These are phyloP conservation scores for Aldabrachelys gigantea DNA, from an alignment of 2,113 vertebrate genomes.

Conservation along the genomic window DNA sequence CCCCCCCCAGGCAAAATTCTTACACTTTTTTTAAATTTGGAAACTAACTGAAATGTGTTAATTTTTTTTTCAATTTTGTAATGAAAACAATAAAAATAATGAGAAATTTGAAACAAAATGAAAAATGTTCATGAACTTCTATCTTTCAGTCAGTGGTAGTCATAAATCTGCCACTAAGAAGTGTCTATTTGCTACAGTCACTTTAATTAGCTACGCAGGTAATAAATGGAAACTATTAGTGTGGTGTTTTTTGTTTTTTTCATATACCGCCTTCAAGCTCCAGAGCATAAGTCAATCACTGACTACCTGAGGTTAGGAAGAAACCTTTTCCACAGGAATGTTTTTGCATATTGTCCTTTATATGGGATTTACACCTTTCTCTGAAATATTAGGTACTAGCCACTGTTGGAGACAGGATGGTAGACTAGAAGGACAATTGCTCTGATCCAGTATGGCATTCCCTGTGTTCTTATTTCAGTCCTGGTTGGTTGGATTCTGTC, in stretches of 20 bases:
- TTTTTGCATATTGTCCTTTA: neutral
- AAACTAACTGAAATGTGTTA: neutral
- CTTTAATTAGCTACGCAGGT: neutral
- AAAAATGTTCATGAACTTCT: no score
- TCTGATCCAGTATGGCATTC: neutral
- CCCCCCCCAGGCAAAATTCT: neutral
- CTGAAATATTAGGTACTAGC: neutral
- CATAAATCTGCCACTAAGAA: neutral
- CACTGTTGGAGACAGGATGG: neutral
- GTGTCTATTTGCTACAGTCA: neutral
- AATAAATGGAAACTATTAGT: neutral
- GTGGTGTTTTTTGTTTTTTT: no score
- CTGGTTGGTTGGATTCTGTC: neutral
- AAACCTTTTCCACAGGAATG: neutral
- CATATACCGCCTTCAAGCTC: neutral
- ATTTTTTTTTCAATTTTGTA: neutral
- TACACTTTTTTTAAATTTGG: neutral
- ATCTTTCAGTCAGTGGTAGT: neutral
- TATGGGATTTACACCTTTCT: neutral
- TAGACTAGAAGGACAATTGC: neutral
- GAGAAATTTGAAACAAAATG: neutral
- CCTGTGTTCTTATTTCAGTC: neutral
- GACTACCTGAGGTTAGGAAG: neutral
- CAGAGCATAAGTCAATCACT: neutral
- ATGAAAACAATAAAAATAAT: neutral